Evolutionary conservation across 2,797 vertebrate genomes (phyloP).

Genomic region (Anniella stebbinsi): DNA sequence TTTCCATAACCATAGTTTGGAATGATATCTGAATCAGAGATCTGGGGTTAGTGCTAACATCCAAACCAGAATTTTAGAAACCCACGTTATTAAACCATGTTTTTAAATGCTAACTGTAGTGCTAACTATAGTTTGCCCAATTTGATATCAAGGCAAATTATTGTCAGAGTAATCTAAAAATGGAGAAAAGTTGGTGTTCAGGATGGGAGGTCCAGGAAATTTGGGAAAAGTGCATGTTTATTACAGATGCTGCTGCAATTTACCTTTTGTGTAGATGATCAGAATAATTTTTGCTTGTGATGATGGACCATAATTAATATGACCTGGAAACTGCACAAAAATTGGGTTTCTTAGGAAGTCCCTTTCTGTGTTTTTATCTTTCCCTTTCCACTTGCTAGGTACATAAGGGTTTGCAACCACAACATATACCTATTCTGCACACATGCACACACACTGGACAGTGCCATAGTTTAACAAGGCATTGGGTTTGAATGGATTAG

Average conservation of each 20-base stretch:
- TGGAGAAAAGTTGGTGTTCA: neutral
- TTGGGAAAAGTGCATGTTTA: conserved; percentile 35
- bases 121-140: neutral
- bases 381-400: neutral
- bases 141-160: neutral
- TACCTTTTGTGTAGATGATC: neutral
- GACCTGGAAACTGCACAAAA: neutral
- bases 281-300: conserved; percentile 11
- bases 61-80: neutral
- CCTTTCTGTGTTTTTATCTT: neutral
- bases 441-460: neutral
- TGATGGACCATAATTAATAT: neutral
- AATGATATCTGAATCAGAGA: too few species aligned
- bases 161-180: neutral
- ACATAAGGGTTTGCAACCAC: neutral
- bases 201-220: neutral
- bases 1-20: neutral
- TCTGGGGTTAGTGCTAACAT: neutral
- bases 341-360: neutral
- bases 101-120: neutral
- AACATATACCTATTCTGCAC: neutral
- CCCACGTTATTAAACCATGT: too few species aligned
- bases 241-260: conserved; percentile 5
- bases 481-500: neutral
- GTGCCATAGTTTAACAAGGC: neutral